Conservation (phyloP, 2,888 invertebrate genomes). For the Poecilus cupreus region DNA sequence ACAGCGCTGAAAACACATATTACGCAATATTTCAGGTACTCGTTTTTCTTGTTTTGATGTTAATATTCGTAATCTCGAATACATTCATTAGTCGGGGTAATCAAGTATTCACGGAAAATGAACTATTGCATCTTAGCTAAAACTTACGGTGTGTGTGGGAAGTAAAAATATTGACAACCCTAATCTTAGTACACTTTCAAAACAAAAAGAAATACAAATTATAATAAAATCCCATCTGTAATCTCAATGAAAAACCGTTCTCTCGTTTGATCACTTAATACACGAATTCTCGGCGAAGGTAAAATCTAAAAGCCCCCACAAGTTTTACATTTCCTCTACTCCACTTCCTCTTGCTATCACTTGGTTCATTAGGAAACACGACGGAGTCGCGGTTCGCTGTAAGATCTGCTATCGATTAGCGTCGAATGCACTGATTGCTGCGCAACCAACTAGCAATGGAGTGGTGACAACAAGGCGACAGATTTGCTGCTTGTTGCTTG, state of each 20-base stretch:
- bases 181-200: not conserved
- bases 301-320: not conserved
- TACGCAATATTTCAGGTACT: too few species aligned
- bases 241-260: not conserved
- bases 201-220: not conserved
- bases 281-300: not conserved
- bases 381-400: not conserved
- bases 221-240: not conserved
- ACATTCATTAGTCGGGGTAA: too few species aligned
- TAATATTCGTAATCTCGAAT: too few species aligned
- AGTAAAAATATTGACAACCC: too few species aligned
- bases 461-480: not conserved
- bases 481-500: not conserved
- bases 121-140: too few species aligned
- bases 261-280: constrained; percentile 28
- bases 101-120: too few species aligned
- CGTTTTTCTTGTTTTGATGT: too few species aligned
- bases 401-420: not conserved
- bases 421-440: constrained; percentile 1
- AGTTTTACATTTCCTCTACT: not conserved
- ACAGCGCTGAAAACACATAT: too few species aligned
- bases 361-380: constrained; percentile 11
- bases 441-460: not conserved
- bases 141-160: too few species aligned
- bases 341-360: not conserved